phyloP scores from a whole-genome alignment of 2,797 vertebrate species.

The Eupleurogrammus muticus region DNA sequence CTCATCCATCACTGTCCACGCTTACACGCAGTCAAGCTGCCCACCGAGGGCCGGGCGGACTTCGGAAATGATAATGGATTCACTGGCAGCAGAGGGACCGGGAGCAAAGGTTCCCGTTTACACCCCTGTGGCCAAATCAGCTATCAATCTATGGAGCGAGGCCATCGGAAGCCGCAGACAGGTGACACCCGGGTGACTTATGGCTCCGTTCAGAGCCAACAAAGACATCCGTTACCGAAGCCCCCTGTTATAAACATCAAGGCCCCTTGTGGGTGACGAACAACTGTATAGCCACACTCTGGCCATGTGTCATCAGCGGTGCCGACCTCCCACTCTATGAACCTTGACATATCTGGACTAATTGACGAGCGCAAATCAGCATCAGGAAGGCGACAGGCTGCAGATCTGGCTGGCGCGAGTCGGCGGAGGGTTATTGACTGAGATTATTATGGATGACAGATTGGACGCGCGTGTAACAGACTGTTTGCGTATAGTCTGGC shows the following conservation, averaged over 20 bases:
- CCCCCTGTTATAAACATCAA: constrained; percentile 64
- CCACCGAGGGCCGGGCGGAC: constrained; percentile 48
- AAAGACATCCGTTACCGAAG: constrained; percentile 59
- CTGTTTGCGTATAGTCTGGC: constrained; percentile 45
- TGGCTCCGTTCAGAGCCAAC: constrained; percentile 60
- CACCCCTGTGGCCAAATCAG: constrained; percentile 71
- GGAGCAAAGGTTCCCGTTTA: constrained; percentile 77
- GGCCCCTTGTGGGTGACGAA: constrained; percentile 64
- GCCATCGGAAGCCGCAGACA: constrained; percentile 69
- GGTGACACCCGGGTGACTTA: constrained; percentile 77
- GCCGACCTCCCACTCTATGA: constrained; percentile 58
- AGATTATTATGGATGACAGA: constrained; percentile 46
- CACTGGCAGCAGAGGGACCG: constrained; percentile 43
- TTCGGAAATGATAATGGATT: constrained; percentile 75
- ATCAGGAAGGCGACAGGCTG: constrained; percentile 24
- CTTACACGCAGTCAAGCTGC: constrained; percentile 57
- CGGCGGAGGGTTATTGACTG: constrained; percentile 25
- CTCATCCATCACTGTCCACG: constrained; percentile 79
- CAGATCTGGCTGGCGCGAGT: constrained; percentile 30
- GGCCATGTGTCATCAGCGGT: constrained; percentile 63
- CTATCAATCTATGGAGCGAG: constrained; percentile 81
- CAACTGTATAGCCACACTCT: constrained; percentile 52
- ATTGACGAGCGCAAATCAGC: constrained; percentile 55
- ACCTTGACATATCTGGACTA: constrained; percentile 60
- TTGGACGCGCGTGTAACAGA: constrained; percentile 35